These are phyloP conservation scores for Noctilio leporinus DNA, from an alignment of 2,113 vertebrate genomes.

Conservation along the genomic window DNA sequence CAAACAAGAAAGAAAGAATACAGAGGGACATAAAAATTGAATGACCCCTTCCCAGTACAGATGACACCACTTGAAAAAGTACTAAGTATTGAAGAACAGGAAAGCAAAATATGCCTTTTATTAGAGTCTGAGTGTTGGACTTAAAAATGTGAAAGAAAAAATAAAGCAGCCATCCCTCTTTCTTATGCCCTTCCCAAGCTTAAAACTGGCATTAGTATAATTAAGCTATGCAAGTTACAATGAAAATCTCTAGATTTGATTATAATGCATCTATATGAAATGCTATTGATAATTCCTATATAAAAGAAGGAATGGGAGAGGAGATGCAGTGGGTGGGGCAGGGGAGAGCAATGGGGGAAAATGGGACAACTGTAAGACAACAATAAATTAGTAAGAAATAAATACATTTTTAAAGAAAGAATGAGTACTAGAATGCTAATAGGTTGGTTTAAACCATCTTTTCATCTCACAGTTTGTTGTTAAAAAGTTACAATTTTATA, in stretches of 20 bases:
- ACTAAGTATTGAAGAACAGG: background rate
- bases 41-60: background rate
- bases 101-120: background rate
- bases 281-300: background rate
- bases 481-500: constrained; percentile 19
- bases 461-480: background rate
- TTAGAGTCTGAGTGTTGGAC: background rate
- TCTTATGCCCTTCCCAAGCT: background rate
- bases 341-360: no score
- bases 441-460: background rate
- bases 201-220: background rate
- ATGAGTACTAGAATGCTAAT: background rate
- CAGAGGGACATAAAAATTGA: background rate
- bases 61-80: background rate
- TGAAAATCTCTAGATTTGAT: constrained; percentile 1
- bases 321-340: no score
- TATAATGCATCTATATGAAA: background rate
- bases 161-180: background rate
- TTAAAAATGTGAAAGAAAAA: constrained; percentile 19
- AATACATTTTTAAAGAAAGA: no score
- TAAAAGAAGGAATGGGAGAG: no score
- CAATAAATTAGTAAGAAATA: no score
- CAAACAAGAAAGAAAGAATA: background rate
- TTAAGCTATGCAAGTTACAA: background rate
- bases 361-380: no score